Evolutionary conservation across 2,888 invertebrate genomes (phyloP).

Genomic region (Anodontia alba): DNA sequence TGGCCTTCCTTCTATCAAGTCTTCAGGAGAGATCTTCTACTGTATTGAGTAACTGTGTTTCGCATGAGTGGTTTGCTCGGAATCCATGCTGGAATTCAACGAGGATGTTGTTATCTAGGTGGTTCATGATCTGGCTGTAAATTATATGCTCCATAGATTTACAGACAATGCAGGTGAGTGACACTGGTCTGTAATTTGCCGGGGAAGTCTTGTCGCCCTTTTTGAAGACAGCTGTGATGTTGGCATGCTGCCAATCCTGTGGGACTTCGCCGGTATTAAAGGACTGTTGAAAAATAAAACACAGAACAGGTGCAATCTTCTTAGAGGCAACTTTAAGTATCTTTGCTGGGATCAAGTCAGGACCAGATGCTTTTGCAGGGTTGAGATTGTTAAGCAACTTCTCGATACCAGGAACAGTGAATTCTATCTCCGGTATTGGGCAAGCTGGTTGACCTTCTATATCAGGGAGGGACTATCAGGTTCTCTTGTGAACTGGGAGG

Average conservation of each 20-base stretch:
- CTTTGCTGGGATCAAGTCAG: slow-evolving; percentile 31
- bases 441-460: slow-evolving; percentile 23
- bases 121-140: slow-evolving; percentile 30
- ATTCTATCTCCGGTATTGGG: slow-evolving; percentile 32
- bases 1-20: slow-evolving; percentile 20
- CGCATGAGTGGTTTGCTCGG: slow-evolving; percentile 24
- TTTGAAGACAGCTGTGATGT: slow-evolving; percentile 1
- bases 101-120: slow-evolving; percentile 23
- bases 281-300: slow-evolving; percentile 36
- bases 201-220: slow-evolving; percentile 4
- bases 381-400: slow-evolving; percentile 33
- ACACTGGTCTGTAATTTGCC: background rate
- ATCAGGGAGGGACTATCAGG: slow-evolving; percentile 13
- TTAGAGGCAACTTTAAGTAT: slow-evolving; percentile 27
- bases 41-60: slow-evolving; percentile 27
- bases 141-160: background rate
- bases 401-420: slow-evolving; percentile 26
- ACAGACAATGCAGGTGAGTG: slow-evolving; percentile 7
- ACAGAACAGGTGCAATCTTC: slow-evolving; percentile 35
- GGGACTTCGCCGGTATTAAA: slow-evolving; percentile 35
- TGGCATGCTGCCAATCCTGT: slow-evolving; percentile 11
- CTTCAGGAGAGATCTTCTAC: slow-evolving; percentile 14
- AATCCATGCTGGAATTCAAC: slow-evolving; percentile 26
- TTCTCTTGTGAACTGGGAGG: slow-evolving; percentile 39
- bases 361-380: slow-evolving; percentile 36